Conservation (phyloP, 35 echinoderm and acorn worm species). For the Amphiura filiformis region DNA sequence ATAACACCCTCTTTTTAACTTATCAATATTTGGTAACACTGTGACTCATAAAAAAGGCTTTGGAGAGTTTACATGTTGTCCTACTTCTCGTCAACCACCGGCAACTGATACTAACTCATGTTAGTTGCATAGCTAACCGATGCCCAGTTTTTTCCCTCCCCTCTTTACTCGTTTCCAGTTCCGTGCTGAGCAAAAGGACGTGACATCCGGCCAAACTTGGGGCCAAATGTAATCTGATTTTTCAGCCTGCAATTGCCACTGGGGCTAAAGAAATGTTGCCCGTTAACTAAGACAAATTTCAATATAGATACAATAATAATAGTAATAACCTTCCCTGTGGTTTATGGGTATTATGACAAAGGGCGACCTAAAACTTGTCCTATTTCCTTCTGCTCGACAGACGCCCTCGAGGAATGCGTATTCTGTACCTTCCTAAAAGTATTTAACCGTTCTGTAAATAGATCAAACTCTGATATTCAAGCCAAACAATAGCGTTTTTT, state of each 20-base stretch:
- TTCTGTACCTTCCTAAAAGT: slow-evolving; percentile 5
- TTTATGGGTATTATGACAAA: slow-evolving; percentile 13
- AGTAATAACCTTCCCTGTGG: not conserved
- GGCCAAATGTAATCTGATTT: slow-evolving; percentile 9
- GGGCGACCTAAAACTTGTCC: slow-evolving; percentile 9
- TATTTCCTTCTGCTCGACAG: not conserved
- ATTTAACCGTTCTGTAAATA: not conserved
- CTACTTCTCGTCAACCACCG: not conserved
- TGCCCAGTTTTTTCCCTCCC: not conserved
- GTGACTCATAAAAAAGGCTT: not conserved
- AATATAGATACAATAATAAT: slow-evolving; percentile 9
- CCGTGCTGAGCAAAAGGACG: not conserved
- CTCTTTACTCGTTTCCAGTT: not conserved
- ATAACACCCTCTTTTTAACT: not conserved
- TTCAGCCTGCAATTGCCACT: slow-evolving; percentile 2
- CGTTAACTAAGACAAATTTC: slow-evolving; percentile 8
- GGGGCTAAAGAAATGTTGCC: not conserved
- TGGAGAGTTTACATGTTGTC: slow-evolving; percentile 11
- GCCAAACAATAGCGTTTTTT: not conserved
- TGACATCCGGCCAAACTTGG: slow-evolving; percentile 1
- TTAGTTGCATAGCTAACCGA: not conserved
- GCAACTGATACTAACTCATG: not conserved
- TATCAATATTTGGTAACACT: slow-evolving; percentile 4
- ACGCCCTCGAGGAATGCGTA: not conserved
- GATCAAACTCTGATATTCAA: not conserved